phyloP scores from a whole-genome alignment of 2,888 invertebrate genomes.

The Drosophila nr. medialis region DNA sequence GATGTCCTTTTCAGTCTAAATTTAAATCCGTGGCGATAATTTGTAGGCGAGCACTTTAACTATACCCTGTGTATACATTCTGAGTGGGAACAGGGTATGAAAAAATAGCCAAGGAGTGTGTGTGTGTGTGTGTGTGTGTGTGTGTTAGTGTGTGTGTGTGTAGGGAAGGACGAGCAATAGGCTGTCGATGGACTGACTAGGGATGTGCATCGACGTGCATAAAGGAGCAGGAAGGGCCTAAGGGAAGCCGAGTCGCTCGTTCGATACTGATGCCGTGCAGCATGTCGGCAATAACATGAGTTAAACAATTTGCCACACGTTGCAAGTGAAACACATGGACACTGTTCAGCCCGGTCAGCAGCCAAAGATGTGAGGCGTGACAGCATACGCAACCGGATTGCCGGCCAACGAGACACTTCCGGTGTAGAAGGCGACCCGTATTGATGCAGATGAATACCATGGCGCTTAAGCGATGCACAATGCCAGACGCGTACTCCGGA shows the following conservation, averaged over 20 bases:
- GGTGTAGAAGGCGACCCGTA: constrained; percentile 90
- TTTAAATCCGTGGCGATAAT: not conserved
- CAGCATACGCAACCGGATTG: constrained; percentile 90
- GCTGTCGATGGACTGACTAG: constrained; percentile 21
- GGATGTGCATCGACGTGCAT: constrained; percentile 4
- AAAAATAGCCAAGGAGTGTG: constrained; percentile 3
- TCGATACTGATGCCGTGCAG: constrained; percentile 84
- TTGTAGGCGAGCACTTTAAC: not conserved
- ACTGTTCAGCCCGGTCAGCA: constrained; percentile 86
- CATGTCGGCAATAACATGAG: constrained; percentile 86
- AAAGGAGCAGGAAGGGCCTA: not conserved
- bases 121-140: not conserved
- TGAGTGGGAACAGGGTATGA: not conserved
- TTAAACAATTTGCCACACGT: constrained; percentile 87
- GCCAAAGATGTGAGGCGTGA: constrained; percentile 89
- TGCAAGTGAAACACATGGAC: constrained; percentile 88
- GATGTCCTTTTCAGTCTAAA: not conserved
- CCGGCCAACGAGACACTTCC: constrained; percentile 89
- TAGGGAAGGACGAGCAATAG: constrained; percentile 19
- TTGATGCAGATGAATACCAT: constrained; percentile 93
- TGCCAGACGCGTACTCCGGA: constrained; percentile 90
- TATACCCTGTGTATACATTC: not conserved
- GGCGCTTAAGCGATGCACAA: constrained; percentile 88
- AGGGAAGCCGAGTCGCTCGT: constrained; percentile 6
- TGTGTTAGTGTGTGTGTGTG: not conserved